phyloP scores from a whole-genome alignment of 2,113 vertebrate genomes.

The Aldabrachelys gigantea region DNA sequence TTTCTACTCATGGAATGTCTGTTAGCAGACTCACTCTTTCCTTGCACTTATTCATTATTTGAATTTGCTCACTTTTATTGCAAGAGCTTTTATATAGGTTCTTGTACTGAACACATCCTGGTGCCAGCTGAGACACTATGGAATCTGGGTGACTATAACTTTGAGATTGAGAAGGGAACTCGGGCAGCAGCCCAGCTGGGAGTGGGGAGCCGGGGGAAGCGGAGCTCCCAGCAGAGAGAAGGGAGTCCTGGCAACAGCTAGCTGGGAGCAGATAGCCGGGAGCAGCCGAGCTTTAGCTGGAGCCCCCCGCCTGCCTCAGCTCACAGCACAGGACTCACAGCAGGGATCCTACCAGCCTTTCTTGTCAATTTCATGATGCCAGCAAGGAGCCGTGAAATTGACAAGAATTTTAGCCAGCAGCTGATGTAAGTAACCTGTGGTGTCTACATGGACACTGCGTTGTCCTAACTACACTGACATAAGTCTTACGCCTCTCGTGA shows the following conservation, averaged over 20 bases:
- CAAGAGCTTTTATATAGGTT: neutral
- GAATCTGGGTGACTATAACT: neutral
- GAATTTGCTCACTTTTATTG: neutral
- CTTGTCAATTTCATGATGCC: too few species aligned
- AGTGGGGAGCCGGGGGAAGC: too few species aligned
- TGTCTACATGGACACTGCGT: neutral
- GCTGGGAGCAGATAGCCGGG: too few species aligned
- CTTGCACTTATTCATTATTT: neutral
- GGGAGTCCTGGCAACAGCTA: too few species aligned
- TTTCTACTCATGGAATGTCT: neutral
- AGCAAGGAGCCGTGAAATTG: too few species aligned
- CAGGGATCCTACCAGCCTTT: too few species aligned
- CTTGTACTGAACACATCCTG: accelerated
- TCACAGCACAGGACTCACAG: too few species aligned
- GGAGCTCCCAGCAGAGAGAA: too few species aligned
- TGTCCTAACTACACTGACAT: neutral
- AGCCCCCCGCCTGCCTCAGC: too few species aligned
- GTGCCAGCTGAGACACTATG: neutral
- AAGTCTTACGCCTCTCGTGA: neutral
- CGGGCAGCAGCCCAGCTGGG: too few species aligned
- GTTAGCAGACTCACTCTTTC: neutral
- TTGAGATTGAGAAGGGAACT: neutral
- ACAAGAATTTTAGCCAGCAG: too few species aligned
- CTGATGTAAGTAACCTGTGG: neutral
- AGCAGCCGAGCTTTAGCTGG: too few species aligned